phyloP scores from a whole-genome alignment of 2,888 invertebrate genomes.

The Falcaria lacertinaria region DNA sequence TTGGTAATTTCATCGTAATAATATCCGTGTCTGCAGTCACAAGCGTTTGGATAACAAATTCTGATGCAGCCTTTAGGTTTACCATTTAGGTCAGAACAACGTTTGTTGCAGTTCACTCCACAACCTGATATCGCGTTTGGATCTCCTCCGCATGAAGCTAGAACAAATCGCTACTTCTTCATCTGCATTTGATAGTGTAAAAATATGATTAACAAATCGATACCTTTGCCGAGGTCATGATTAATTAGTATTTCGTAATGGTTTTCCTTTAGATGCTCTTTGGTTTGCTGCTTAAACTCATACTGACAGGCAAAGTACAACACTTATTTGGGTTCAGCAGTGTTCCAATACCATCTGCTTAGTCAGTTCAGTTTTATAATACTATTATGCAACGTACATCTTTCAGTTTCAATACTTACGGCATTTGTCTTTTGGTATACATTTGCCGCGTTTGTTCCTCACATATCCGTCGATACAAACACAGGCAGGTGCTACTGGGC shows the following conservation, averaged over 20 bases:
- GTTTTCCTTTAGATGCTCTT: no score
- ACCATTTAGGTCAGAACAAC: slow-evolving; percentile 20
- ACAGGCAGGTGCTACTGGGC: neutral
- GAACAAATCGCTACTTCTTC: slow-evolving; percentile 1
- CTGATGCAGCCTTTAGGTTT: slow-evolving; percentile 4
- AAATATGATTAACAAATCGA: no score
- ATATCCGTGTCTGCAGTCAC: slow-evolving; percentile 26
- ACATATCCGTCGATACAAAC: slow-evolving; percentile 12
- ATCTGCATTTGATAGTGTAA: no score
- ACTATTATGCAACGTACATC: no score
- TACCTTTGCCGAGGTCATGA: no score
- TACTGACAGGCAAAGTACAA: no score
- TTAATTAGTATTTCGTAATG: no score
- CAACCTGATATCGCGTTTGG: slow-evolving; percentile 29
- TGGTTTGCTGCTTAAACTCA: no score
- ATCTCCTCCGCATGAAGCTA: slow-evolving; percentile 27
- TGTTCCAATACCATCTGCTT: no score
- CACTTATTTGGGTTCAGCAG: no score
- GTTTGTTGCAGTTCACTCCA: slow-evolving; percentile 24
- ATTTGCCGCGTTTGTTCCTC: slow-evolving; percentile 14
- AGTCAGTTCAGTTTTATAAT: no score
- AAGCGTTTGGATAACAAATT: slow-evolving; percentile 18
- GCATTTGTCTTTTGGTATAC: slow-evolving; percentile 19
- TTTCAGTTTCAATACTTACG: slow-evolving; percentile 12
- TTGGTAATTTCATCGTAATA: slow-evolving; percentile 18